Percentiles rank a stretch among this genome's conserved stretches.
Conservation (phyloP, 2,797 vertebrate genomes). For the Remorina albescens region DNA sequence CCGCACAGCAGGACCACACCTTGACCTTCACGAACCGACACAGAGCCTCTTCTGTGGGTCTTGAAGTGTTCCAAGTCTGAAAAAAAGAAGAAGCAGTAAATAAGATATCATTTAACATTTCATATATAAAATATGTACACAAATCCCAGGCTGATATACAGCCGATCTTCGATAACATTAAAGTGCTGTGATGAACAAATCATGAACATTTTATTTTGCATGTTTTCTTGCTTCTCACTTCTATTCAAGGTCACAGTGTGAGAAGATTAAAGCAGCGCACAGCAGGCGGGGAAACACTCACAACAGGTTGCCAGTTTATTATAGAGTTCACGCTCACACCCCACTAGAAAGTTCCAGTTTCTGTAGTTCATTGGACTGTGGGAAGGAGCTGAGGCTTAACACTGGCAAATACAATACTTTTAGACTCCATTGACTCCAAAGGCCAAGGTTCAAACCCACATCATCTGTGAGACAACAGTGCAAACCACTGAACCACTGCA, state of each 20-base stretch:
- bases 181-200: constrained; percentile 25
- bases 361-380: constrained; percentile 31
- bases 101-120: constrained; percentile 15
- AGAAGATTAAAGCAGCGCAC: constrained; percentile 28
- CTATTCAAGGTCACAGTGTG: constrained; percentile 44
- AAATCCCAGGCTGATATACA: constrained; percentile 11
- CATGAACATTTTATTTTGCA: constrained; percentile 12
- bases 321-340: constrained; percentile 34
- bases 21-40: constrained; percentile 95
- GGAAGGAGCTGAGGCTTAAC: constrained; percentile 17
- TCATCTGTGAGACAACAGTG: not conserved
- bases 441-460: constrained; percentile 37
- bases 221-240: constrained; percentile 3
- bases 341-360: constrained; percentile 13
- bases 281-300: constrained; percentile 33
- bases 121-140: no score
- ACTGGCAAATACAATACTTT: constrained; percentile 37
- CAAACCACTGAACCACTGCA: constrained; percentile 23
- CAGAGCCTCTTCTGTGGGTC: constrained; percentile 90
- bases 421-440: constrained; percentile 28
- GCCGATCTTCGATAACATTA: constrained; percentile 16
- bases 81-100: constrained; percentile 38
- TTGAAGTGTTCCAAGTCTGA: constrained; percentile 97
- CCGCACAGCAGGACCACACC: constrained; percentile 97
- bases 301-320: constrained; percentile 45